Base-by-base conservation (phyloP, 2,113 vertebrate species). In the Varanus salvator region DNA sequence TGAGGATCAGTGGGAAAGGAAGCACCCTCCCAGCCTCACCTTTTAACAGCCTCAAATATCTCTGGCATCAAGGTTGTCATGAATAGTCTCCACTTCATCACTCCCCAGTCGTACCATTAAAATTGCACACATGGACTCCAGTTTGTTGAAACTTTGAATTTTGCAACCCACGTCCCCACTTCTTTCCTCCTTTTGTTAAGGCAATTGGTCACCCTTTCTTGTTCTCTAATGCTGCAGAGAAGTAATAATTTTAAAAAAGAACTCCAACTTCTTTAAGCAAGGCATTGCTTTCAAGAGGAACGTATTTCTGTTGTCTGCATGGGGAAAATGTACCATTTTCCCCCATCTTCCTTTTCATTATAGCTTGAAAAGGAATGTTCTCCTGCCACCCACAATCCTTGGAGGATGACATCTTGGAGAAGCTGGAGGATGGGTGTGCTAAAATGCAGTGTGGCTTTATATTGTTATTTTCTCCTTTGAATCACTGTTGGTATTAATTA, bases 401-500 rank as follows among this genome's bases (percentile, higher is more conserved):
- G 38, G 21, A 80, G 23, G 76, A 19, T 29, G 34, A 3, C 11
- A 3, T n/a, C 14, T 15, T 38, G 34, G 82, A 54, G 74, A 74
- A 66, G 5, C 21, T 83, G 52, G 74, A 38, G 38, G 11, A 64
- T 29, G 29, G 12, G 29, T 52, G 4, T 34, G 21, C n/a, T 21
- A 50, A 78, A 68, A 52, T 52, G 57, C 57, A 77, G 12, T 9
- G 34, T 77, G 21, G 38, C 52, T 77, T n/a, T 69, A 77, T 57
- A 44, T 25, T 31, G 17, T 86, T 80, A 69, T 54, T 27, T 50
- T 8, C 68, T 54, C 69, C 64, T 44, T 44, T 44, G 38, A 85
- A 85, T 69, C 74, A 29, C 44, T 85, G 48, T 23, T 80, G 21
- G 3, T 85, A 75, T 89, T 85, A 85, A 78, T 84, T 84, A 38